Evolutionary conservation across 2,888 invertebrate species (phyloP).

Genomic region (Thecocarcelia acutangulata): DNA sequence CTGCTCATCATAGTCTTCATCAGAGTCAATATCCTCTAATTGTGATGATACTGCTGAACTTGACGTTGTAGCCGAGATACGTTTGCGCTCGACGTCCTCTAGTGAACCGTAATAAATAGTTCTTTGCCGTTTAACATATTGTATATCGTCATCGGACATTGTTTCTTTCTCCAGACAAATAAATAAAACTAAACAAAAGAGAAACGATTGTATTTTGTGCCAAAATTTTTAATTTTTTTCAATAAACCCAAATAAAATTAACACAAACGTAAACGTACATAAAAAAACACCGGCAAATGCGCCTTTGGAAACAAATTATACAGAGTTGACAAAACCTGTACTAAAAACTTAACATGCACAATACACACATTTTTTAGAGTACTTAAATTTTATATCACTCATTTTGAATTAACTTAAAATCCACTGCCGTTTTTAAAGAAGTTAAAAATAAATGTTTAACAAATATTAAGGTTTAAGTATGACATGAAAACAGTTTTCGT

Average conservation of each 20-base stretch:
- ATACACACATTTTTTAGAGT: too few relatives aligned
- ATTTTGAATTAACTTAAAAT: too few relatives aligned
- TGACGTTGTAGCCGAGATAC: conserved; percentile 81
- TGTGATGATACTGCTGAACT: conserved; percentile 65
- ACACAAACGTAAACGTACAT: conserved; percentile 55
- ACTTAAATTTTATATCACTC: too few relatives aligned
- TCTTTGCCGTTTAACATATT: conserved; percentile 88
- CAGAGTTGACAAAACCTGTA: not conserved
- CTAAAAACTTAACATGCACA: too few relatives aligned
- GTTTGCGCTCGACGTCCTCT: conserved; percentile 90
- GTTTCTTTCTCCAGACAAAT: conserved; percentile 34
- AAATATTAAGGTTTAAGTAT: too few relatives aligned
- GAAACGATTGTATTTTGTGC: conserved; percentile 13
- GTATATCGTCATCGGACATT: conserved; percentile 91
- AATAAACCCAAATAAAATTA: conserved; percentile 46
- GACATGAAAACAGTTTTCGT: too few relatives aligned
- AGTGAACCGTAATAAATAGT: conserved; percentile 94
- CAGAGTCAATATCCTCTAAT: conserved; percentile 84
- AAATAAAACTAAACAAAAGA: conserved; percentile 38
- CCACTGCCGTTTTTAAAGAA: too few relatives aligned
- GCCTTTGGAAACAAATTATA: not conserved
- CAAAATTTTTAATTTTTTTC: conserved; percentile 25
- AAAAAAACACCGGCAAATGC: conserved; percentile 48
- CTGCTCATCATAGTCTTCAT: conserved; percentile 84
- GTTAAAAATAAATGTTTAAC: too few relatives aligned